Percentiles rank a stretch among this genome's conserved stretches.
Evolutionary conservation across 1,140 invertebrate genomes (phyloP).

Genomic region (Calliphora vicina): DNA sequence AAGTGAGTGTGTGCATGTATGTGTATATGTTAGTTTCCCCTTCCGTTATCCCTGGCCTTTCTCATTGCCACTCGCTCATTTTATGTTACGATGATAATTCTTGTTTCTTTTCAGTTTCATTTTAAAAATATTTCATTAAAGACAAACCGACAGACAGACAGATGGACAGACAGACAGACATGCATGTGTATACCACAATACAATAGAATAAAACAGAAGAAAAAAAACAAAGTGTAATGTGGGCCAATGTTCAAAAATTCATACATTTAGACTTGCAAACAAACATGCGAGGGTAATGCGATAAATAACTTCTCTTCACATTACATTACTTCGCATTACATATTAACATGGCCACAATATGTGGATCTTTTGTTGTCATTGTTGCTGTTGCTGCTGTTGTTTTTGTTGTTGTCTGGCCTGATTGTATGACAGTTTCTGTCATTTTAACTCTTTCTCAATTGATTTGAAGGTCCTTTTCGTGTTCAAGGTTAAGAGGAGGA

Average conservation of each 20-base stretch:
- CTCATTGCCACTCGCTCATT: constrained; percentile 11
- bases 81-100: background rate
- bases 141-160: background rate
- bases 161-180: no score
- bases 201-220: background rate
- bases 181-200: background rate
- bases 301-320: background rate
- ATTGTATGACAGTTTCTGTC: no score
- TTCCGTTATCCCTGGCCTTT: constrained; percentile 2
- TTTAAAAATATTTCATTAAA: background rate
- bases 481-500: no score
- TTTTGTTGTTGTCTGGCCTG: no score
- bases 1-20: constrained; percentile 6
- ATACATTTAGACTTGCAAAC: no score
- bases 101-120: background rate
- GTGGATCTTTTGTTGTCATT: no score
- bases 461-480: no score
- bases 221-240: background rate
- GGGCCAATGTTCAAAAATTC: background rate
- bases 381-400: no score
- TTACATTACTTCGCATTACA: no score
- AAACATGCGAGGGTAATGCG: background rate
- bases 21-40: background rate
- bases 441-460: no score
- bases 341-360: no score